Evolutionary conservation across 1,140 invertebrate species (phyloP).

Genomic region (Branchinecta lindahli): DNA sequence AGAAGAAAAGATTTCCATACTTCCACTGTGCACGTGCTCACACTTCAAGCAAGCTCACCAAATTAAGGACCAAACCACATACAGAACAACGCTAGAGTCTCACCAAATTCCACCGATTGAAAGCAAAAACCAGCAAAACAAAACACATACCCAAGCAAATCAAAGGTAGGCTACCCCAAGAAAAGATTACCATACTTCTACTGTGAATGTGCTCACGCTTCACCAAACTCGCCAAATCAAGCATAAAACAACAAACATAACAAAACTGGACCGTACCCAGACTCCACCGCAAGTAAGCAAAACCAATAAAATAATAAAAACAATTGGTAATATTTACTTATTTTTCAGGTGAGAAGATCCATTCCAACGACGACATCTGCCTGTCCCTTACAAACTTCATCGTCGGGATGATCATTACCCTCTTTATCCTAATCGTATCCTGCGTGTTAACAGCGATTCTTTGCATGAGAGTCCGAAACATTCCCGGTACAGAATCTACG

Average conservation of each 20-base stretch:
- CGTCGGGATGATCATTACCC: conserved; percentile 28
- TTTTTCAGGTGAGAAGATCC: conserved; percentile 12
- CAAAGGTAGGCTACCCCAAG: no score
- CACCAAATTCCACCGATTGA: no score
- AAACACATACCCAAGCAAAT: no score
- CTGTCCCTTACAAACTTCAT: conserved; percentile 34
- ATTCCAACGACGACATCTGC: conserved; percentile 30
- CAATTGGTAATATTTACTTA: conserved; percentile 11
- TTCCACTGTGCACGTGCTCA: no score
- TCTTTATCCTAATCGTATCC: conserved; percentile 31
- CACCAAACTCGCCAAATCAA: background rate
- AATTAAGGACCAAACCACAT: no score
- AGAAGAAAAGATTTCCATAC: no score
- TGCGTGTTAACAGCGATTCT: conserved; percentile 30
- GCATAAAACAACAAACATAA: conserved; percentile 28
- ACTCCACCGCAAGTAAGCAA: background rate
- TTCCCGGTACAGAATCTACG: conserved; percentile 22
- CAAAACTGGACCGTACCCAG: background rate
- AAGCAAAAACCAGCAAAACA: no score
- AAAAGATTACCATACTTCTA: no score
- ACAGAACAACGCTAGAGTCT: no score
- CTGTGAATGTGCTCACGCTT: no score
- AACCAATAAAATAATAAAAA: background rate
- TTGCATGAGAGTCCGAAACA: conserved; percentile 24
- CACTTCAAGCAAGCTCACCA: no score